These are phyloP conservation scores for Cotesia congregata DNA, from an alignment of 2,888 invertebrate genomes.

Conservation along the genomic window DNA sequence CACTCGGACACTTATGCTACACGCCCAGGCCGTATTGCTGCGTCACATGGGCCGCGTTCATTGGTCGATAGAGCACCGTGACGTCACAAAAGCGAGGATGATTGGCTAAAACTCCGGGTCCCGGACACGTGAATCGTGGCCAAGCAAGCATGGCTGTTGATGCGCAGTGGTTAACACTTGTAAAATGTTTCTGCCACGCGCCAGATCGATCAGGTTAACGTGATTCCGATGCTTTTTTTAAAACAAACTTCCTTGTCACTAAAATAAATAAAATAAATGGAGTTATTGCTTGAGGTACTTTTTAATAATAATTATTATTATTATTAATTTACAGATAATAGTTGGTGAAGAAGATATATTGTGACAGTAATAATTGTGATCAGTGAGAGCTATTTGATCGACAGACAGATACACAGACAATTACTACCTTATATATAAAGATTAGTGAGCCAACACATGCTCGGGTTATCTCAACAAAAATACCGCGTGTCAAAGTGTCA, in stretches of 20 bases:
- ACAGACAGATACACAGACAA: background rate
- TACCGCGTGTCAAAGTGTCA: slow-evolving; percentile 35
- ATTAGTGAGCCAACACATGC: background rate
- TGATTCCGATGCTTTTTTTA: slow-evolving; percentile 16
- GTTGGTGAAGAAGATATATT: no score
- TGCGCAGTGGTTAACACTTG: slow-evolving; percentile 70
- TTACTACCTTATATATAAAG: background rate
- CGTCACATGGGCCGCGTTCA: slow-evolving; percentile 71
- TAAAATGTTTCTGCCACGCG: slow-evolving; percentile 69
- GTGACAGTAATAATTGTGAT: no score
- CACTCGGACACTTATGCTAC: slow-evolving; percentile 49
- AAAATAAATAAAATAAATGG: no score
- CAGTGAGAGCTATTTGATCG: background rate
- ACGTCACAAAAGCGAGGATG: slow-evolving; percentile 65
- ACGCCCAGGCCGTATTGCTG: slow-evolving; percentile 65
- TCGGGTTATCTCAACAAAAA: background rate
- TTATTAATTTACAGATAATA: no score
- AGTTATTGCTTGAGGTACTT: no score
- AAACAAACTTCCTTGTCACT: background rate
- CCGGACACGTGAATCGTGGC: slow-evolving; percentile 72
- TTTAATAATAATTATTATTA: no score
- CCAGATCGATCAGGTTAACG: slow-evolving; percentile 68
- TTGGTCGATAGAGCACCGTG: slow-evolving; percentile 72
- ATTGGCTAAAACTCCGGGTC: slow-evolving; percentile 67
- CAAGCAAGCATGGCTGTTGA: slow-evolving; percentile 70